Percentiles rank a stretch among this genome's conserved stretches.
Conservation (phyloP, 2,888 invertebrate species). For the Cosmia trapezina region DNA sequence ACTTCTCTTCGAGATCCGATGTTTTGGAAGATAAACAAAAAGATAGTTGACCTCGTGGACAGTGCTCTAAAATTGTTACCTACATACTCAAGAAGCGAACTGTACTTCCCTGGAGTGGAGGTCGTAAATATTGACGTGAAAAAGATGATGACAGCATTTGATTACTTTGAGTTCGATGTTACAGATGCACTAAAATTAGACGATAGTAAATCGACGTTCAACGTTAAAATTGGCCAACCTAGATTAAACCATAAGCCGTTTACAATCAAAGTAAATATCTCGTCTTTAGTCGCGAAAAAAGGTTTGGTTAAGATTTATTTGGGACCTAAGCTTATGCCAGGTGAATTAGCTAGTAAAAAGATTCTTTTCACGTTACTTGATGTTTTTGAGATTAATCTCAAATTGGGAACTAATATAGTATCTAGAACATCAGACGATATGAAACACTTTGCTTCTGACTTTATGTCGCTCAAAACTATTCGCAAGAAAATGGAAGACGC, state of each 20-base stretch:
- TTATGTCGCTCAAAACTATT: constrained; percentile 91
- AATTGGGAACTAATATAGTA: constrained; percentile 92
- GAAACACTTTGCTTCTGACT: constrained; percentile 91
- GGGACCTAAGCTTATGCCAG: constrained; percentile 92
- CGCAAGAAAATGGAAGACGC: constrained; percentile 91
- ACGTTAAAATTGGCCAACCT: constrained; percentile 88
- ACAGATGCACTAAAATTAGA: constrained; percentile 89
- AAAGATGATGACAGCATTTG: constrained; percentile 92
- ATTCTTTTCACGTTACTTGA: constrained; percentile 91
- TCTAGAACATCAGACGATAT: constrained; percentile 91
- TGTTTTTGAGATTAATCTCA: constrained; percentile 90
- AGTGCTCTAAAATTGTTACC: constrained; percentile 90
- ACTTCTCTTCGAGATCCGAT: constrained; percentile 93
- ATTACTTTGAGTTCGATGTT: constrained; percentile 92
- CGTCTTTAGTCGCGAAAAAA: constrained; percentile 90
- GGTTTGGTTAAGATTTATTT: constrained; percentile 92
- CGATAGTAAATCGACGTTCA: constrained; percentile 76
- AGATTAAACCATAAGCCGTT: constrained; percentile 94
- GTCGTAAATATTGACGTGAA: constrained; percentile 91
- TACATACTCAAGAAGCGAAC: constrained; percentile 90
- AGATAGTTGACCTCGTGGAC: constrained; percentile 89
- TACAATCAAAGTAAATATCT: constrained; percentile 91
- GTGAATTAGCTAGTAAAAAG: constrained; percentile 87
- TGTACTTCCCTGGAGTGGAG: constrained; percentile 91
- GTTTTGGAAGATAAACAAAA: constrained; percentile 92